Percentiles rank a stretch among this genome's conserved stretches.
Conservation (phyloP, 2,113 vertebrate genomes). For the Brachypodius melanocephalos region DNA sequence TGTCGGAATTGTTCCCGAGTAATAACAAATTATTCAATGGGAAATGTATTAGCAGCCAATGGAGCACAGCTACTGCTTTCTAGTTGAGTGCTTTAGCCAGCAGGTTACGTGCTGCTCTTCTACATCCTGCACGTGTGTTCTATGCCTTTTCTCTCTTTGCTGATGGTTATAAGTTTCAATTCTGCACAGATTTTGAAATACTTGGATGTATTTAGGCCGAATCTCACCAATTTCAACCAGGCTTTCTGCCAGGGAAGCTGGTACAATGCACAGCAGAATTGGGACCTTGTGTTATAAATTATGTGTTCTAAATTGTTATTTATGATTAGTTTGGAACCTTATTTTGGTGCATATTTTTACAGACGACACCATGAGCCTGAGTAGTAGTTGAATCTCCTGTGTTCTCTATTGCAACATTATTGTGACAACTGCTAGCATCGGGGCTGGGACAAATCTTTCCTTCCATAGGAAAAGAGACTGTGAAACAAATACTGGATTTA, state of each 20-base stretch:
- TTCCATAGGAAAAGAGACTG: neutral
- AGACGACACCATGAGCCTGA: neutral
- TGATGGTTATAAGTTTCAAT: neutral
- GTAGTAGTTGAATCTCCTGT: neutral
- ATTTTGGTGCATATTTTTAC: neutral
- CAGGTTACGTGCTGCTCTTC: neutral
- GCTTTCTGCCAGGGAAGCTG: neutral
- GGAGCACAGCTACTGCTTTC: neutral
- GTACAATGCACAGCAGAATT: neutral
- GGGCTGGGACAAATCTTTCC: neutral
- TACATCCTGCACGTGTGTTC: neutral
- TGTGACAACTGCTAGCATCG: constrained; percentile 11
- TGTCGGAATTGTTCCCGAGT: neutral
- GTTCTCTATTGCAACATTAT: neutral
- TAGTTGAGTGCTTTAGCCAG: neutral
- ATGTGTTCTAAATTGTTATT: neutral
- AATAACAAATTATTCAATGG: neutral
- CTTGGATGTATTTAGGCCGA: neutral
- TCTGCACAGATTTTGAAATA: neutral
- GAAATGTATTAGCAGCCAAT: neutral
- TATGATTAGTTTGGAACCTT: neutral
- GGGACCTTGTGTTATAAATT: neutral
- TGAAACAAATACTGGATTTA: neutral
- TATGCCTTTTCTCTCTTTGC: neutral
- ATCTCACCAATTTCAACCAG: neutral